Base-by-base conservation (phyloP, 1,140 invertebrate species). In the Leptinotarsa undecemlineata region DNA sequence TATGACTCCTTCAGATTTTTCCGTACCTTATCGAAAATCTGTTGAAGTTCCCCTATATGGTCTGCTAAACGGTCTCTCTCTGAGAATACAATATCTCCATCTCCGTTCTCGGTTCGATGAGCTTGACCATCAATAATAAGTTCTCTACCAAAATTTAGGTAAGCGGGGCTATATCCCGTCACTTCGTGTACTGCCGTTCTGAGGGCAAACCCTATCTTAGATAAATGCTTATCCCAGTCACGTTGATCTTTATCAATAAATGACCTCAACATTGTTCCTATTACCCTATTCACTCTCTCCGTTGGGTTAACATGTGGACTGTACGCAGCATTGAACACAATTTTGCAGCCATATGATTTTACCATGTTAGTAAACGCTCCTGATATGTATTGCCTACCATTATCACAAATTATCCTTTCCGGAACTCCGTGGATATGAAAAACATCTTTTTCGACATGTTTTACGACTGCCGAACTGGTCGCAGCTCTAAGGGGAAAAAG, bases 351-450 rank as follows among this genome's bases (percentile, higher is more conserved):
- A 23, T 23, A 23, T 23, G 21, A 23, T 23, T 23, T 23, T 60
- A 15, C 20, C 8, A 77, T 51, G 5, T 48, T 68, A n/a, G 21
- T 64, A 20, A 77, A 68, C 4, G 69, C 13, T 48, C 68, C 74
- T 64, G 21, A 23, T 15, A 69, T 13, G 23, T 77, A 76, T 51
- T 76, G 68, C 23, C 75, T 76, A 0, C 77, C 80, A 42, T 82
- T 82, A 48, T 80, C 78, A 1, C 73, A 71, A 23, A 23, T 23
- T 23, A 23, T 23, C 21, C 21, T 23, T 23, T 23, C 21, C 3
- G 21, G 21, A 23, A 77, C 70, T 13, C 74, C 73, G 47, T 66
- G 72, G 3, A 77, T 20, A 3, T 68, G 51, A 69, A 77, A 74
- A 4, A 75, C 69, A 15, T 77, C 68, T n/a, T 74, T 57, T 69